Evolutionary conservation across 2,797 vertebrate genomes (phyloP).

Genomic region (Rousettus madagascariensis): DNA sequence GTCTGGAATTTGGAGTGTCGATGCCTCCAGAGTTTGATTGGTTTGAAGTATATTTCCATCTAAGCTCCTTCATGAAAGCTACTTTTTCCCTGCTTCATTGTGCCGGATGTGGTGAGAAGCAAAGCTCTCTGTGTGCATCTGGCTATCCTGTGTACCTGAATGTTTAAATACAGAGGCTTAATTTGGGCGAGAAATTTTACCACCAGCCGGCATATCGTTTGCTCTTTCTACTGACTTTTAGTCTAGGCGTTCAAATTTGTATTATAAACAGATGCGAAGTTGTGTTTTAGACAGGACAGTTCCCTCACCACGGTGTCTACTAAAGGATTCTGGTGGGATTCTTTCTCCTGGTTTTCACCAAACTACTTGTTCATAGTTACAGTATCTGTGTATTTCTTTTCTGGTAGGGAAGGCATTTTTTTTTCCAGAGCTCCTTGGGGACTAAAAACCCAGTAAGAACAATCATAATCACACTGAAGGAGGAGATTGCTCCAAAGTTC

Average conservation of each 20-base stretch:
- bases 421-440: not conserved
- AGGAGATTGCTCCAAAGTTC: not conserved
- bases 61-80: slow-evolving; percentile 27
- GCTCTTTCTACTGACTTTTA: slow-evolving; percentile 13
- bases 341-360: slow-evolving; percentile 20
- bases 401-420: slow-evolving; percentile 31
- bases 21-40: slow-evolving; percentile 17
- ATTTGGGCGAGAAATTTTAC: slow-evolving; percentile 24
- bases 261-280: not conserved
- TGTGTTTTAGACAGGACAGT: slow-evolving; percentile 24
- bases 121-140: not conserved
- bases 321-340: slow-evolving; percentile 10
- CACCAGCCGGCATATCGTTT: not conserved
- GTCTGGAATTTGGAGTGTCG: slow-evolving; percentile 45
- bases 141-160: slow-evolving; percentile 6
- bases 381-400: slow-evolving; percentile 33
- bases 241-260: not conserved
- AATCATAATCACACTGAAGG: not conserved
- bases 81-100: not conserved
- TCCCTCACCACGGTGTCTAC: not conserved
- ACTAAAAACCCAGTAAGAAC: not conserved
- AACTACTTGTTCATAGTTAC: not conserved
- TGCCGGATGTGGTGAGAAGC: slow-evolving; percentile 42
- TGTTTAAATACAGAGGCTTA: slow-evolving; percentile 27
- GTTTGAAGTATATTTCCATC: slow-evolving; percentile 39